phyloP scores from a whole-genome alignment of 1,140 invertebrate species.

The Lethrus apterus region DNA sequence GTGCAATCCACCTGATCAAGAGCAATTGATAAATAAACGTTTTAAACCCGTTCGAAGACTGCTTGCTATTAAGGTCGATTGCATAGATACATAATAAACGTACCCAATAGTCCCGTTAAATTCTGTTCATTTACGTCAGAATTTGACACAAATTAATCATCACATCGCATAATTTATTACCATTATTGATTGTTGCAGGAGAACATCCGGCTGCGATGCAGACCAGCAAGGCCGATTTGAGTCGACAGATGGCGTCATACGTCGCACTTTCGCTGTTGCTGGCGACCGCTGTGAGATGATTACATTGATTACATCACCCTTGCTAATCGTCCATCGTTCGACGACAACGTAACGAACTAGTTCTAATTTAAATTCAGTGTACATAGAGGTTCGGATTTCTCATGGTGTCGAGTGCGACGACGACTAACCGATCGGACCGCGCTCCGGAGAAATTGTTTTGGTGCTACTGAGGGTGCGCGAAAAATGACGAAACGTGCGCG shows the following conservation, averaged over 20 bases:
- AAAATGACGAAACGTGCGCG: not conserved
- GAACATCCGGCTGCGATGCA: slow-evolving; percentile 73
- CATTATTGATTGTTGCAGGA: slow-evolving; percentile 54
- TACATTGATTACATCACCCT: slow-evolving; percentile 17
- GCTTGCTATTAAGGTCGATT: too few species aligned
- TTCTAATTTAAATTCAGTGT: slow-evolving; percentile 7
- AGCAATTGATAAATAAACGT: too few species aligned
- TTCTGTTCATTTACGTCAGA: too few species aligned
- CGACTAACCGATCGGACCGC: too few species aligned
- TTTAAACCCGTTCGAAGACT: too few species aligned
- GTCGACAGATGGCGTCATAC: slow-evolving; percentile 27
- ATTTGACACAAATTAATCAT: too few species aligned
- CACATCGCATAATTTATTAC: too few species aligned
- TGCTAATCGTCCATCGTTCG: not conserved
- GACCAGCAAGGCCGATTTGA: slow-evolving; percentile 49
- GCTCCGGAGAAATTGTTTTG: too few species aligned
- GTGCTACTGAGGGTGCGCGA: not conserved
- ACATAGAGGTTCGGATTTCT: slow-evolving; percentile 2
- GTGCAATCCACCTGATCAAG: too few species aligned
- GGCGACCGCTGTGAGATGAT: slow-evolving; percentile 32
- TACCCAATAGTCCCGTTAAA: too few species aligned
- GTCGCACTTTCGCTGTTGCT: slow-evolving; percentile 24
- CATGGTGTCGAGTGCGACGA: too few species aligned
- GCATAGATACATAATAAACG: too few species aligned
- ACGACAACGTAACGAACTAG: not conserved